A percentile compares a stretch with the other conserved stretches of the same genome.
Conservation (phyloP, 2,113 vertebrate genomes). For the Paralichthys olivaceus region DNA sequence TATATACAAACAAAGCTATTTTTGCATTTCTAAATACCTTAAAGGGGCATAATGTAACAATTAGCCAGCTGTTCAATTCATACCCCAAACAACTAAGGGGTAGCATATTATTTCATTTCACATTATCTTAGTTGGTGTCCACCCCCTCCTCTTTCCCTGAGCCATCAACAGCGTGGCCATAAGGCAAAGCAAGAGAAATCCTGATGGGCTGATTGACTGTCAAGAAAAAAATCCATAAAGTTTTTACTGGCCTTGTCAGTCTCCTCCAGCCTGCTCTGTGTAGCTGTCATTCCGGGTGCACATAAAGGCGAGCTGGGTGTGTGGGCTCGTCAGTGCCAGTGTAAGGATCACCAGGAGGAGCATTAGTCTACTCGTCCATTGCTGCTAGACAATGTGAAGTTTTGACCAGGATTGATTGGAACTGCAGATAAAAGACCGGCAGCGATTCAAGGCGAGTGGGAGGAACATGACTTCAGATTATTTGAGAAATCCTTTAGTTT, state of each 20-base stretch:
- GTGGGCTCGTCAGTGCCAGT: neutral
- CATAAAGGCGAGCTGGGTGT: neutral
- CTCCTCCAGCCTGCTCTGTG: neutral
- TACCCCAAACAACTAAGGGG: too few species aligned
- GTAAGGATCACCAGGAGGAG: neutral
- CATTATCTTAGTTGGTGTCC: too few species aligned
- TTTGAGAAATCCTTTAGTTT: too few species aligned
- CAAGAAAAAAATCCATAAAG: neutral
- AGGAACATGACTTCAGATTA: too few species aligned
- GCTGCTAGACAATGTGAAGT: neutral
- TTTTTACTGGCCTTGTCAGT: neutral
- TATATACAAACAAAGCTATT: neutral
- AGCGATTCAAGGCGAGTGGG: neutral
- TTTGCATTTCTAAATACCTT: neutral
- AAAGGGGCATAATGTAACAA: neutral
- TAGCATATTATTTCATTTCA: neutral
- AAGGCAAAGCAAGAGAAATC: neutral
- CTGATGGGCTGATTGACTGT: neutral
- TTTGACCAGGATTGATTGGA: neutral
- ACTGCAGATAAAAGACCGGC: neutral
- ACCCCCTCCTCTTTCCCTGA: too few species aligned
- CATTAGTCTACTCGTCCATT: neutral
- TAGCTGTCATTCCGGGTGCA: neutral
- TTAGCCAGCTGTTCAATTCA: neutral
- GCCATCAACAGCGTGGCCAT: neutral